Conservation (phyloP, 2,888 invertebrate species). For the Ametastegia equiseti region DNA sequence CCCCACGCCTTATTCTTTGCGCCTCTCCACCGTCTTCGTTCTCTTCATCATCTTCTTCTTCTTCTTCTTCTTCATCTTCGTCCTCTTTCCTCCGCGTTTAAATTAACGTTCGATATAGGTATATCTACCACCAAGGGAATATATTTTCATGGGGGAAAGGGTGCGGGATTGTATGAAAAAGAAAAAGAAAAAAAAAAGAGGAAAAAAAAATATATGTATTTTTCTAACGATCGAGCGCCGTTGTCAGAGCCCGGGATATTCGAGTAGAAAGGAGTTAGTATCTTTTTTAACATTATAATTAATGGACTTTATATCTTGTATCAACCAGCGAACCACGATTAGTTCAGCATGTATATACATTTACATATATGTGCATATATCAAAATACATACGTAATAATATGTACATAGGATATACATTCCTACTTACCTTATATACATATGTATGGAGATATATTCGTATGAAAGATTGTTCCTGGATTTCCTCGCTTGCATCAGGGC, state of each 20-base stretch:
- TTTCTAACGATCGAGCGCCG: constrained; percentile 38
- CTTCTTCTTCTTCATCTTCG: constrained; percentile 33
- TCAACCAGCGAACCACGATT: constrained; percentile 37
- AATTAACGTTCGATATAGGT: constrained; percentile 36
- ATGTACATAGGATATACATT: background rate
- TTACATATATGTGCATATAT: background rate
- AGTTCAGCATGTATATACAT: constrained; percentile 1
- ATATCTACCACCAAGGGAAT: constrained; percentile 1
- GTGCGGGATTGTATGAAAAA: constrained; percentile 43
- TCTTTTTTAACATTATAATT: constrained; percentile 38
- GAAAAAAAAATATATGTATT: constrained; percentile 12
- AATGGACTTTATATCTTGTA: constrained; percentile 45
- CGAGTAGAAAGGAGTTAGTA: constrained; percentile 11
- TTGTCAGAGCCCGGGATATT: background rate
- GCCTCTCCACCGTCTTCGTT: constrained; percentile 28
- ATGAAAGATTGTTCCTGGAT: constrained; percentile 18
- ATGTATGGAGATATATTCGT: background rate
- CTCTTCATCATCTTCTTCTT: constrained; percentile 22
- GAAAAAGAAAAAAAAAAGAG: background rate
- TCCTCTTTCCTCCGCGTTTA: constrained; percentile 50
- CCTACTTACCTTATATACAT: too few relatives aligned
- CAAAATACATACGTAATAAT: background rate
- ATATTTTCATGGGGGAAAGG: constrained; percentile 37
- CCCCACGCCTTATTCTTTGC: constrained; percentile 51
- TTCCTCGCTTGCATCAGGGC: too few relatives aligned